These are phyloP conservation scores for Asarcornis scutulata DNA, from an alignment of 2,113 vertebrate genomes.

Conservation along the genomic window DNA sequence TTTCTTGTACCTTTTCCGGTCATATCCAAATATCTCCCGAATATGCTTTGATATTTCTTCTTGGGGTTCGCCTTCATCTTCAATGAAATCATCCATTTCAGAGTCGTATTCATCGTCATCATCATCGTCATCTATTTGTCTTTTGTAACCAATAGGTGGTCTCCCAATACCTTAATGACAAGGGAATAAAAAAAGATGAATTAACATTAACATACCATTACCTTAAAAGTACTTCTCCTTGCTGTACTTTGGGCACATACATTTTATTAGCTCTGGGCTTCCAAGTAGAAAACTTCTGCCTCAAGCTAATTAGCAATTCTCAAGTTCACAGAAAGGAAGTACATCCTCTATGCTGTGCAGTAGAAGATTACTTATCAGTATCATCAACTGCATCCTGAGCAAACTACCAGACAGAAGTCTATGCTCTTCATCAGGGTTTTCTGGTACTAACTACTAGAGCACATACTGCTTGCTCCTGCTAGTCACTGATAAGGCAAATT, in stretches of 20 bases:
- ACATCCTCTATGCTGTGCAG: neutral
- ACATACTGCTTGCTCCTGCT: neutral
- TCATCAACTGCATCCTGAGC: neutral
- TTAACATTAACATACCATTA: neutral
- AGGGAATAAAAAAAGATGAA: neutral
- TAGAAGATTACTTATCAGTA: neutral
- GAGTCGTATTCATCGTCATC: slow-evolving; percentile 93
- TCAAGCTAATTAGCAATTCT: neutral
- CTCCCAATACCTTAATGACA: slow-evolving; percentile 76
- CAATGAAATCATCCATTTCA: slow-evolving; percentile 99
- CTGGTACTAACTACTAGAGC: neutral
- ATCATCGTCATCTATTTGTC: slow-evolving; percentile 84
- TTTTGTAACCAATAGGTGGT: slow-evolving; percentile 81
- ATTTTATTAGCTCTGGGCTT: neutral
- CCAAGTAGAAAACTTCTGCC: neutral
- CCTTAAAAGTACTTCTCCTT: neutral
- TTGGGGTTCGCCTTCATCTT: slow-evolving; percentile 89
- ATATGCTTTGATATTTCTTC: slow-evolving; percentile 96
- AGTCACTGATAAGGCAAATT: neutral
- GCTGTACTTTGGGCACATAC: neutral
- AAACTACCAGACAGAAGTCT: neutral
- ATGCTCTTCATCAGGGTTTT: neutral
- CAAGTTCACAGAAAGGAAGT: neutral
- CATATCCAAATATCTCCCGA: slow-evolving; percentile 96
- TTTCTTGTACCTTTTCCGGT: slow-evolving; percentile 83